These are phyloP conservation scores for Emydura subglobosa DNA, from an alignment of 2,113 vertebrate species.

Conservation along the genomic window DNA sequence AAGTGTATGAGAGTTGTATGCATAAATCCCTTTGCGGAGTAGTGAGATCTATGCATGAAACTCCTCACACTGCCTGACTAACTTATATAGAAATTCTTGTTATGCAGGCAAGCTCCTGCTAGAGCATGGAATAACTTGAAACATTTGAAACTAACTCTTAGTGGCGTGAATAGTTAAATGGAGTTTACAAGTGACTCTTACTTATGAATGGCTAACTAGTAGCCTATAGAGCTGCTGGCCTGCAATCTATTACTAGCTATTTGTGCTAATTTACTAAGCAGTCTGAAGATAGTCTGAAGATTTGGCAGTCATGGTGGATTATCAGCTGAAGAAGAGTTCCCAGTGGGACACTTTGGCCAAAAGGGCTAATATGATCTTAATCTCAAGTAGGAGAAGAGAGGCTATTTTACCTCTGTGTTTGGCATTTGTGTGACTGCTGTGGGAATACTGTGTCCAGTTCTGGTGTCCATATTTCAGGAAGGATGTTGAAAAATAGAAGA, in stretches of 20 bases:
- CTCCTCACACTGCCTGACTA: not conserved
- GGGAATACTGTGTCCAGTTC: not conserved
- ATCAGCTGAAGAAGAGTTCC: not conserved
- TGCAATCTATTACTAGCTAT: not conserved
- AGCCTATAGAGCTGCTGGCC: not conserved
- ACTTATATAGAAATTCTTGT: not conserved
- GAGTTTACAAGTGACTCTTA: conserved; percentile 21
- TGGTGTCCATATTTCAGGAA: not conserved
- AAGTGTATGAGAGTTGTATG: not conserved
- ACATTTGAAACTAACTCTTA: not conserved
- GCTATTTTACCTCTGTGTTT: not conserved
- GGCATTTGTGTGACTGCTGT: not conserved
- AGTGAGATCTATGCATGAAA: not conserved
- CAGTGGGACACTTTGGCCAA: not conserved
- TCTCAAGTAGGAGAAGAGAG: not conserved
- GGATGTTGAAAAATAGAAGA: not conserved
- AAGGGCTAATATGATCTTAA: not conserved
- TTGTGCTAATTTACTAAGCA: not conserved
- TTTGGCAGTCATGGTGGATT: not conserved
- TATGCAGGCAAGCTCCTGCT: not conserved
- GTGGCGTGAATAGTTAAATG: not conserved
- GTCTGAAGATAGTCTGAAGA: not conserved
- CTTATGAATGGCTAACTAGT: not conserved
- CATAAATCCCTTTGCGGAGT: conserved; percentile 19
- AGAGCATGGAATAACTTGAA: conserved; percentile 9